Conservation (phyloP, 2,113 vertebrate species). For the Neofelis nebulosa region DNA sequence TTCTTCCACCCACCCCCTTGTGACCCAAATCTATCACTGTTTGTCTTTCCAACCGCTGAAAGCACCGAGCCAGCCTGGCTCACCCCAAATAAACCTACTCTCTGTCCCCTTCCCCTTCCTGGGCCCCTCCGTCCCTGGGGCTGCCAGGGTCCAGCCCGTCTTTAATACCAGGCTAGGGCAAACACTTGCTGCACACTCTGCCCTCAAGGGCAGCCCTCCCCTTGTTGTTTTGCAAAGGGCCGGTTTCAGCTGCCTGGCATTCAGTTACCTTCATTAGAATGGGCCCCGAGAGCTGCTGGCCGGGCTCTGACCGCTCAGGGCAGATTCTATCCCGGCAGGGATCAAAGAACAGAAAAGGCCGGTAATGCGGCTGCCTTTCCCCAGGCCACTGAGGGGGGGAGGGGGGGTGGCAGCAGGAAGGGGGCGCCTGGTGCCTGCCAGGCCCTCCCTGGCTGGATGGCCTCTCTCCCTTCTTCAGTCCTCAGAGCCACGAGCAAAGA, state of each 20-base stretch:
- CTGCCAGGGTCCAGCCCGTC: neutral
- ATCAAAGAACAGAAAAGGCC: slow-evolving; percentile 40
- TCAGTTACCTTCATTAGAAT: slow-evolving; percentile 79
- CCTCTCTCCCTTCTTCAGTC: neutral
- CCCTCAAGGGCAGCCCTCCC: slow-evolving; percentile 37
- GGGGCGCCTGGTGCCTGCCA: neutral
- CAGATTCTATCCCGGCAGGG: slow-evolving; percentile 51
- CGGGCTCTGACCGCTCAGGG: slow-evolving; percentile 34
- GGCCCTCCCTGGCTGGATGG: neutral
- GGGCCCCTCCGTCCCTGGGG: neutral
- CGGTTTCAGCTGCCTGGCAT: slow-evolving; percentile 50
- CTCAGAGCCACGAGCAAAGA: neutral
- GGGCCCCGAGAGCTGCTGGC: slow-evolving; percentile 49
- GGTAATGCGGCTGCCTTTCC: neutral
- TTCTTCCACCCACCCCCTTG: neutral
- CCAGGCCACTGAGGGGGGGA: neutral
- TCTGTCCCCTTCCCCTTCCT: neutral
- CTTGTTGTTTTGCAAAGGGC: slow-evolving; percentile 39
- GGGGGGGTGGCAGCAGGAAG: accelerated
- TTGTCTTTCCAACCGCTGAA: slow-evolving; percentile 40
- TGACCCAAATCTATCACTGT: slow-evolving; percentile 60
- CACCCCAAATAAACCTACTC: slow-evolving; percentile 73
- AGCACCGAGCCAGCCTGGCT: neutral
- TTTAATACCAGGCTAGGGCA: slow-evolving; percentile 31
- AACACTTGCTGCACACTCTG: slow-evolving; percentile 52